Conservation (phyloP, 2,113 vertebrate species). For the Falcunculus frontatus region DNA sequence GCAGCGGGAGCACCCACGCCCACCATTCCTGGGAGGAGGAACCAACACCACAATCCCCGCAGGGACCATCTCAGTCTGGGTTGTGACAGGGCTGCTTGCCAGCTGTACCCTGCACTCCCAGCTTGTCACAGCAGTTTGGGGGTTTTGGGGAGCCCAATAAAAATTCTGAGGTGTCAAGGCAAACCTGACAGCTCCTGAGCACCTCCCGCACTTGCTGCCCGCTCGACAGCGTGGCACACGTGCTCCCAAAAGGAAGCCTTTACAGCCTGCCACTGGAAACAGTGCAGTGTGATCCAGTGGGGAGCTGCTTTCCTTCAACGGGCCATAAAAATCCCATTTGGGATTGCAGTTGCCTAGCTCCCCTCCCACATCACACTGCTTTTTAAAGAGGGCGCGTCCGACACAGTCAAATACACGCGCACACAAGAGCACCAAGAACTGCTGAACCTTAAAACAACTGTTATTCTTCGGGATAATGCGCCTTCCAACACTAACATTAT, state of each 20-base stretch:
- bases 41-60: accelerated
- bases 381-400: not conserved
- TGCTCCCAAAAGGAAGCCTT: not conserved
- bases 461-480: not conserved
- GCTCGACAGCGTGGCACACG: not conserved
- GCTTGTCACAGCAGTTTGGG: not conserved
- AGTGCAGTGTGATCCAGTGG: not conserved
- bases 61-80: accelerated
- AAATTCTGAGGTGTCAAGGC: not conserved
- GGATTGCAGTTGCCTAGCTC: slow-evolving; percentile 20
- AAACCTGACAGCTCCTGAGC: not conserved
- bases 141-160: not conserved
- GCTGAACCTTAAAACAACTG: slow-evolving; percentile 54
- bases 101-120: not conserved
- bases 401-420: not conserved
- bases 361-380: slow-evolving; percentile 12
- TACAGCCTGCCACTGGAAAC: not conserved
- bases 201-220: accelerated
- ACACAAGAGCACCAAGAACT: not conserved
- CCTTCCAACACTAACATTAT: slow-evolving; percentile 63
- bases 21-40: not conserved
- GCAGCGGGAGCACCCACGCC: not conserved
- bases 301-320: slow-evolving; percentile 59
- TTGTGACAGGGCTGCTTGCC: accelerated
- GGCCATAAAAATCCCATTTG: slow-evolving; percentile 62